Percentiles rank a stretch among this genome's conserved stretches.
Conservation (phyloP, 2,888 invertebrate genomes). For the Synergus itoensis region DNA sequence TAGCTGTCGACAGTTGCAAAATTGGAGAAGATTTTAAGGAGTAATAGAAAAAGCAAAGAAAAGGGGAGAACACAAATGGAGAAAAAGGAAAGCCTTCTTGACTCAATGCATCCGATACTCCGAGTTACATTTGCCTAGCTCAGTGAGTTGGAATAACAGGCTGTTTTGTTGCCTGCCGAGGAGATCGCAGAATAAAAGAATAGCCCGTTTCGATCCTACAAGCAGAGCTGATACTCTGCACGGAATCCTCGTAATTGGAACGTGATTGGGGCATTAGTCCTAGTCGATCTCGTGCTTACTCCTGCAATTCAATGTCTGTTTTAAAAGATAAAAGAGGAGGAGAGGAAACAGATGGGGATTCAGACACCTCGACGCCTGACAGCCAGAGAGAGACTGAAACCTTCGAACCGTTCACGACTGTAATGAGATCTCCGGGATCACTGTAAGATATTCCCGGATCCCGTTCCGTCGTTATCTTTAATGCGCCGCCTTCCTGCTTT, state of each 20-base stretch:
- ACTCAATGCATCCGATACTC: neutral
- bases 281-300: constrained; percentile 18
- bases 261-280: constrained; percentile 30
- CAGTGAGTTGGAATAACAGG: constrained; percentile 27
- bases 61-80: neutral
- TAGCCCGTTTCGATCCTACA: neutral
- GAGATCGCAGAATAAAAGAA: constrained; percentile 16
- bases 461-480: constrained; percentile 34
- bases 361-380: constrained; percentile 39
- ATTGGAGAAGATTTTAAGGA: neutral
- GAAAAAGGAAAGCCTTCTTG: neutral
- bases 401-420: constrained; percentile 41
- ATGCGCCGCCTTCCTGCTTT: constrained; percentile 12
- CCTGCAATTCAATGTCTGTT: constrained; percentile 29
- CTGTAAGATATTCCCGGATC: constrained; percentile 38
- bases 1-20: neutral
- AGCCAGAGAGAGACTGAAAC: constrained; percentile 18
- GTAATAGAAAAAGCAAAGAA: neutral
- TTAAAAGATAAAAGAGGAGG: constrained; percentile 41
- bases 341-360: constrained; percentile 35
- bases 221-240: neutral
- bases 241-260: constrained; percentile 31
- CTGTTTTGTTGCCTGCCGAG: neutral
- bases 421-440: constrained; percentile 40
- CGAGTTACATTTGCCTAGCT: constrained; percentile 3